A percentile compares a stretch with the other conserved stretches of the same genome.
These are phyloP conservation scores for Antennarius striatus DNA, from an alignment of 2,113 vertebrate species.

Conservation along the genomic window DNA sequence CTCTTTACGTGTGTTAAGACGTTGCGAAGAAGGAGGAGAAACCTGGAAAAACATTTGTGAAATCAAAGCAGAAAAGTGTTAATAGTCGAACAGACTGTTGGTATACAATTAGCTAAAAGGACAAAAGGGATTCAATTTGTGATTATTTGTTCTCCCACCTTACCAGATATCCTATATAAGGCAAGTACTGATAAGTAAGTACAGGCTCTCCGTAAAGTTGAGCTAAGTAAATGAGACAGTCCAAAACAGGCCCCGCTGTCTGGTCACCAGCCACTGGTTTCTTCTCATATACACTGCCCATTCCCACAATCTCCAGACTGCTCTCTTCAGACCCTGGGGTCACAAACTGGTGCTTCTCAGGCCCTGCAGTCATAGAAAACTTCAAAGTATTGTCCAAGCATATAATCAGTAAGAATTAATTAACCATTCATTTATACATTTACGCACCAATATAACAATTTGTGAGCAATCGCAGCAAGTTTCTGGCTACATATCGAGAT, in stretches of 20 bases:
- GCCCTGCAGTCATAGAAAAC: constrained; percentile 74
- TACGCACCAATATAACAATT: constrained; percentile 91
- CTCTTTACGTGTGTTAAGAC: constrained; percentile 96
- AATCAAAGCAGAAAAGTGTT: background rate
- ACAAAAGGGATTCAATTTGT: background rate
- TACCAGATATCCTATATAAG: constrained; percentile 97
- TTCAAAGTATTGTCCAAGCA: background rate
- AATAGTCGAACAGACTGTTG: background rate
- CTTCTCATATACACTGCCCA: constrained; percentile 89
- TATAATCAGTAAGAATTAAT: no score
- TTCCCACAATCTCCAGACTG: constrained; percentile 79
- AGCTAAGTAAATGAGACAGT: constrained; percentile 91
- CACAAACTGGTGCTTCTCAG: constrained; percentile 90
- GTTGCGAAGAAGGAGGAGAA: constrained; percentile 81
- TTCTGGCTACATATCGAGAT: constrained; percentile 90
- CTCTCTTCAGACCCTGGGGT: constrained; percentile 75
- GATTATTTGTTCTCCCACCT: constrained; percentile 20
- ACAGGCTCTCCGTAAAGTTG: constrained; percentile 96
- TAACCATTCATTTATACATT: no score
- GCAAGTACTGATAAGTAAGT: constrained; percentile 96
- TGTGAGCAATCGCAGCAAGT: constrained; percentile 92
- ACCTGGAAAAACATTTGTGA: constrained; percentile 78
- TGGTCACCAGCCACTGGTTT: constrained; percentile 89
- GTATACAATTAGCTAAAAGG: background rate
- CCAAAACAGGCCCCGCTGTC: constrained; percentile 88